Base-by-base conservation (phyloP, 2,888 invertebrate genomes). In the Drosophila dives region DNA sequence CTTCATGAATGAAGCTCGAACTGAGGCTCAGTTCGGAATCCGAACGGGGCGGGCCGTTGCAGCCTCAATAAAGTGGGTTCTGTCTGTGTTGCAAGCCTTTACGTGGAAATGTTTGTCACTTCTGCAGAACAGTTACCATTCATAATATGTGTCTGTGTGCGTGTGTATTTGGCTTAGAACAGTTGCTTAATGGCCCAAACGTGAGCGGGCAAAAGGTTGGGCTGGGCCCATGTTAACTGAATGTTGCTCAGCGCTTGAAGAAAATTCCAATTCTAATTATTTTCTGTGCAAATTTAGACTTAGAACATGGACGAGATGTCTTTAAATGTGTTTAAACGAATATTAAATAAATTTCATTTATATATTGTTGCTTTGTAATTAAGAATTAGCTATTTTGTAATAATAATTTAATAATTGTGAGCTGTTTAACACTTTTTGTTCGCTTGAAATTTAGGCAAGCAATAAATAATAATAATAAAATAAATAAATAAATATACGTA, bases 1-100 rank as follows among this genome's bases (percentile, higher is more conserved):
- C 85, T 78, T 80, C 73, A 76, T 83, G 89, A 84, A 89, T 86
- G 87, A 71, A 86, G 61, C 79, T 72, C 53, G 64, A 75, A 58
- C 63, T 17, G 34, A n/a, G 60, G 58, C 36, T 59, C 42, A 58
- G 42, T 32, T 48, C 33, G 55, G 40, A 45, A 42, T 58, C 40
- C 34, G 10, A 29, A n/a, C 40, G 53, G 58, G 63, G 62, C 51
- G 50, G 59, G 61, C 51, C 58, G 51, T 32, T 56, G 59, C 45
- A 45, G 4, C 54, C 17, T 54, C 36, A 23, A 36, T 23, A 64
- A 55, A 63, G 69, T 63, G 60, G 64, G 8, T 34, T 34, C 20
- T 11, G 36, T 26, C 5, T 38, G 42, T 66, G 45, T 71, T 77
- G 56, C 83, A 40, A 65, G 50, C 45, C 71, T 76, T 83, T 84